A percentile compares a stretch with the other conserved stretches of the same genome.
These are phyloP conservation scores for Polydrusus cervinus DNA, from an alignment of 2,888 invertebrate genomes.

Conservation along the genomic window DNA sequence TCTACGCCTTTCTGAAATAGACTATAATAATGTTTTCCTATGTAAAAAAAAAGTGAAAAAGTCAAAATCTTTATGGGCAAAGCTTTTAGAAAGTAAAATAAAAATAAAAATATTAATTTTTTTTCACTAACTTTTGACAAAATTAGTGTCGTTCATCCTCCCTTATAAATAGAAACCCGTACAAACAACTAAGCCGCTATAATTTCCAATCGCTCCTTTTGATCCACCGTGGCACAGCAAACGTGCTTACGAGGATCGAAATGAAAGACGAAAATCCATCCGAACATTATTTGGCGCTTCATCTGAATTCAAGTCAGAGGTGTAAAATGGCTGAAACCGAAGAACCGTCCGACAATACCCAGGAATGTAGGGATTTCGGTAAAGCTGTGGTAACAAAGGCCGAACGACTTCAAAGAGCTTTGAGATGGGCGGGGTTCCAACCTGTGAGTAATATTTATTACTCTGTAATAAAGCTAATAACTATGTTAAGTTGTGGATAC, in stretches of 20 bases:
- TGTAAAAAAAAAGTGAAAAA: too few relatives aligned
- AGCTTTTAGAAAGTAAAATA: too few relatives aligned
- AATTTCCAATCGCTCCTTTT: neutral
- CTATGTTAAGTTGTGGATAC: conserved; percentile 14
- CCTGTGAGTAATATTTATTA: conserved; percentile 70
- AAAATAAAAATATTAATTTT: too few relatives aligned
- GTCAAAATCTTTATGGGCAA: too few relatives aligned
- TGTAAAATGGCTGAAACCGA: conserved; percentile 41
- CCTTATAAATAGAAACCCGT: too few relatives aligned
- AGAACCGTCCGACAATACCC: conserved; percentile 35
- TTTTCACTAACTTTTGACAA: too few relatives aligned
- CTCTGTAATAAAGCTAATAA: conserved; percentile 52
- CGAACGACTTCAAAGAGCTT: conserved; percentile 74
- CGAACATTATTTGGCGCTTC: conserved; percentile 21
- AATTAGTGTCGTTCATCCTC: too few relatives aligned
- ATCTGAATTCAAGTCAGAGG: conserved; percentile 30
- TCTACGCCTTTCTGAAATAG: too few relatives aligned
- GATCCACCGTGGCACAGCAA: neutral
- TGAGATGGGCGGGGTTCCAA: conserved; percentile 75
- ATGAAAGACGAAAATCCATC: conserved; percentile 25
- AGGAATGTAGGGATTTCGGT: conserved; percentile 49
- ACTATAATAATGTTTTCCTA: too few relatives aligned
- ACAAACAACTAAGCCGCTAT: neutral
- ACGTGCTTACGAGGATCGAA: conserved; percentile 16
- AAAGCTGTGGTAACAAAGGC: conserved; percentile 73